Conservation (phyloP, 2,113 vertebrate genomes). For the Cnemophilus loriae region DNA sequence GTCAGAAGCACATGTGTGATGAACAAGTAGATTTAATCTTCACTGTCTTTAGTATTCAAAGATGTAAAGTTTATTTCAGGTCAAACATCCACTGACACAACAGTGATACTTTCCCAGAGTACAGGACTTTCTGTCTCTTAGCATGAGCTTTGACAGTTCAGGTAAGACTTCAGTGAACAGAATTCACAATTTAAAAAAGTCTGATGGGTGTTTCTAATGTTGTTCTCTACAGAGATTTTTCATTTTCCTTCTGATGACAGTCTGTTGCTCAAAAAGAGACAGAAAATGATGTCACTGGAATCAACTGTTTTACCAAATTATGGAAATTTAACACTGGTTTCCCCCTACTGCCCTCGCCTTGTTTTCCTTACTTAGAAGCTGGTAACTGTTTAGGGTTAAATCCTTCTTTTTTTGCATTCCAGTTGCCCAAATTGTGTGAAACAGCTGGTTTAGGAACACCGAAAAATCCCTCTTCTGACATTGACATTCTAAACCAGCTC, state of each 20-base stretch:
- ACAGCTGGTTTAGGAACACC: accelerated
- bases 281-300: background rate
- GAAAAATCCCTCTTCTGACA: background rate
- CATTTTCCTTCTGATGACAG: background rate
- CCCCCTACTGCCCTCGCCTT: background rate
- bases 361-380: background rate
- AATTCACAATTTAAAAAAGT: background rate
- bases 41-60: accelerated
- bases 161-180: background rate
- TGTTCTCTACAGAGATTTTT: background rate
- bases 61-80: background rate
- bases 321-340: background rate
- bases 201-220: background rate
- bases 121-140: background rate
- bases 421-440: accelerated
- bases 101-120: background rate
- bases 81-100: background rate
- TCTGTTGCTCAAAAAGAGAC: background rate
- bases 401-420: background rate
- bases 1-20: background rate
- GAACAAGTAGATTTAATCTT: background rate
- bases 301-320: background rate
- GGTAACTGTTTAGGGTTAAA: background rate
- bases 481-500: background rate
- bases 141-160: background rate